These are phyloP conservation scores for Serranus cabrilla DNA, from an alignment of 2,797 vertebrate genomes.

Conservation along the genomic window DNA sequence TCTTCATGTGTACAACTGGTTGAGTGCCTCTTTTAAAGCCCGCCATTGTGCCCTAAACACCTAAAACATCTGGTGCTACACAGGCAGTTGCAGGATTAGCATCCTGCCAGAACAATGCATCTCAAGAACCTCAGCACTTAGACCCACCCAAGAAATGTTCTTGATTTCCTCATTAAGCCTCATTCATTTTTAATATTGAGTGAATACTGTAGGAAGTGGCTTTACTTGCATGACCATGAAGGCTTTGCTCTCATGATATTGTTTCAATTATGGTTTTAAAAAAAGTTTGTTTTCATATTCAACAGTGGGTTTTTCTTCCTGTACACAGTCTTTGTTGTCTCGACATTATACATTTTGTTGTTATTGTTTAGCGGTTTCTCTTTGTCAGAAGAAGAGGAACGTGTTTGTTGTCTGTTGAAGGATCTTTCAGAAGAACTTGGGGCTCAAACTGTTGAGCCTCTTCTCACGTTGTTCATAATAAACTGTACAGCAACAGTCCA, in stretches of 20 bases:
- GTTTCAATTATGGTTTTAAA: neutral
- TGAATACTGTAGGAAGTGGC: neutral
- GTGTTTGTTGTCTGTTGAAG: neutral
- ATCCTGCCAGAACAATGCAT: conserved; percentile 14
- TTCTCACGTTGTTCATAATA: neutral
- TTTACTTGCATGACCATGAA: neutral
- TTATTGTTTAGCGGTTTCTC: neutral
- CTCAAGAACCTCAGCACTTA: neutral
- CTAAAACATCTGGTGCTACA: neutral
- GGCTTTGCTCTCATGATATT: neutral
- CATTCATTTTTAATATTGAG: conserved; percentile 17
- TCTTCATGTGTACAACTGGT: neutral
- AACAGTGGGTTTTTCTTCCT: neutral
- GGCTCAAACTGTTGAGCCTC: neutral
- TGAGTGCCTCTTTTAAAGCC: conserved; percentile 11
- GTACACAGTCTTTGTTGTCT: neutral
- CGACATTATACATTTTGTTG: neutral
- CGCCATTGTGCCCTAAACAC: neutral
- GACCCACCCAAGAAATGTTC: neutral
- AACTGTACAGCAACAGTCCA: neutral
- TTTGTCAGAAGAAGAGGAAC: neutral
- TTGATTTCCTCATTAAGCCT: neutral
- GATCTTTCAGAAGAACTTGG: neutral
- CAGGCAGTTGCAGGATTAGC: neutral
- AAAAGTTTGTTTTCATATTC: neutral